Conservation (phyloP, 64 coral and sea anemone genomes). For the Pocillopora damicornis region DNA sequence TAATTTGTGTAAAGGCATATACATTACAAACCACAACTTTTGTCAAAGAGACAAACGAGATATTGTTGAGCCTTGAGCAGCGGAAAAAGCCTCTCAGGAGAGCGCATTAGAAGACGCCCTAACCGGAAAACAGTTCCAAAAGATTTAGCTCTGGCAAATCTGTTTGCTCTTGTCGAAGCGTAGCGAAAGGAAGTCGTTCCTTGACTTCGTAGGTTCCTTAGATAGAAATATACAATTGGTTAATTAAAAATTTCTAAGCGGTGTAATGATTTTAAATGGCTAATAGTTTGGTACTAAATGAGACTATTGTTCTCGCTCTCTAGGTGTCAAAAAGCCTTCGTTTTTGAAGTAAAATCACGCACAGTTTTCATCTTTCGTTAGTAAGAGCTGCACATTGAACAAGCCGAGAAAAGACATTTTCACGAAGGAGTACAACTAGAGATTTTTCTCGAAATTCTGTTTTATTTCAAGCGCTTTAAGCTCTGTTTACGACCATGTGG, state of each 20-base stretch:
- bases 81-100: background rate
- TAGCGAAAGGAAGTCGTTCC: background rate
- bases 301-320: background rate
- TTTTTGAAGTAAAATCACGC: background rate
- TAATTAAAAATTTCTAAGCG: background rate
- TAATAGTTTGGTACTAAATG: background rate
- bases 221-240: background rate
- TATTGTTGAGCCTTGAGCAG: background rate
- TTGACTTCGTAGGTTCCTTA: no score
- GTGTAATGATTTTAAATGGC: background rate
- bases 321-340: slow-evolving; percentile 24
- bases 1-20: slow-evolving; percentile 10
- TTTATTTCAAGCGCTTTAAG: background rate
- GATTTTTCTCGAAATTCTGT: slow-evolving; percentile 11
- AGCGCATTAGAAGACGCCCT: background rate
- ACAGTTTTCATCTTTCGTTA: background rate
- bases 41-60: background rate
- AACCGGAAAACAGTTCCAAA: background rate
- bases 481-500: background rate
- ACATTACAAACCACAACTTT: slow-evolving; percentile 32
- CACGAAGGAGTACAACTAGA: background rate
- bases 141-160: background rate
- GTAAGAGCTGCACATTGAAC: background rate
- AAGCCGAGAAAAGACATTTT: background rate
- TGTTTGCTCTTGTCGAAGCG: background rate